Evolutionary conservation across 2,797 vertebrate genomes (phyloP).

Genomic region (Gymnothorax javanicus): DNA sequence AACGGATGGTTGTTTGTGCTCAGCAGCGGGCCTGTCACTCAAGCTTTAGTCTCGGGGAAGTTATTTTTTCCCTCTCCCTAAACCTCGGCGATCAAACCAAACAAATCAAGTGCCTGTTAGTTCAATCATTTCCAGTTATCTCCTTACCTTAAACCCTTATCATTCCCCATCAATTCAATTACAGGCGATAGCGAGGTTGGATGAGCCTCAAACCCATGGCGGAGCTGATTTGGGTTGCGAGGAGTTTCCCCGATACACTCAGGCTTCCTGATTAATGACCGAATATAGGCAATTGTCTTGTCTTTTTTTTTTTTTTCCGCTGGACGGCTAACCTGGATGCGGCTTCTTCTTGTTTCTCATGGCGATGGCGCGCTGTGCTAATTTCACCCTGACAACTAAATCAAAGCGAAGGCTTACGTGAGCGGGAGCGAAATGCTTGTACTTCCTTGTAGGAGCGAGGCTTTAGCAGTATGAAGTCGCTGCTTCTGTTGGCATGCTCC

Average conservation of each 20-base stretch:
- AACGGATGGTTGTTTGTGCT: not conserved
- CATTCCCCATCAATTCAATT: not conserved
- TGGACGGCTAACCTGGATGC: not conserved
- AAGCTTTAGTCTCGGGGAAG: not conserved
- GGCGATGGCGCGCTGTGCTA: too few relatives aligned
- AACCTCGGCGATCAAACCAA: not conserved
- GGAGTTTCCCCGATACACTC: not conserved
- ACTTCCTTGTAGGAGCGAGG: not conserved
- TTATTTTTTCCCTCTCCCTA: not conserved
- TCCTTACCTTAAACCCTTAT: not conserved
- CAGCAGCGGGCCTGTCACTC: not conserved
- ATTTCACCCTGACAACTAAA: not conserved
- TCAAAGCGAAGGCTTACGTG: not conserved
- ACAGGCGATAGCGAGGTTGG: too few relatives aligned
- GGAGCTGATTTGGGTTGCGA: not conserved
- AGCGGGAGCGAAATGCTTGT: not conserved
- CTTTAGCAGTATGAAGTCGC: not conserved
- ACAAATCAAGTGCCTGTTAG: not conserved
- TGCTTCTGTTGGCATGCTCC: not conserved
- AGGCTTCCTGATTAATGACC: not conserved
- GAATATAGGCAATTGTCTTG: not conserved
- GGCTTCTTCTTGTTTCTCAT: not conserved
- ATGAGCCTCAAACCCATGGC: not conserved
- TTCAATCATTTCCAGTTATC: not conserved
- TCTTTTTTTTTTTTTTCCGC: not conserved